Evolutionary conservation across 2,113 vertebrate genomes (phyloP).

Genomic region (Pholis gunnellus): DNA sequence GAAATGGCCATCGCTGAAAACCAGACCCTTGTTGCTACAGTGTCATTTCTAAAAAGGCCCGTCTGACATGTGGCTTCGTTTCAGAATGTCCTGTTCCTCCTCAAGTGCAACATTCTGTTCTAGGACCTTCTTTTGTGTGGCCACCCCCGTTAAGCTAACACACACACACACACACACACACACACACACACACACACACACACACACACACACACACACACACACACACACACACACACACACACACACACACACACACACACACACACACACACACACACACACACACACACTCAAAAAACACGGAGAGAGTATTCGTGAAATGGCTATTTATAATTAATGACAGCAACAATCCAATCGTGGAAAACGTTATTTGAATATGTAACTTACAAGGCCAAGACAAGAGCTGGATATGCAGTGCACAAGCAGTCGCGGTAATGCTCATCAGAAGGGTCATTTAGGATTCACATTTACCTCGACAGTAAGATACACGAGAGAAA

Average conservation of each 20-base stretch:
- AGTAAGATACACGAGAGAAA: conserved; percentile 20
- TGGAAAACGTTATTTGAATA: conserved; percentile 18
- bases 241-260: too few species aligned
- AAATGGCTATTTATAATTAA: conserved; percentile 14
- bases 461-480: conserved; percentile 13
- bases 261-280: not conserved
- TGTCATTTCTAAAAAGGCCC: conserved; percentile 30
- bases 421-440: conserved; percentile 13
- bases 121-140: conserved; percentile 29
- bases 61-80: conserved; percentile 14
- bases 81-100: conserved; percentile 65
- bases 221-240: too few species aligned
- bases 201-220: not conserved
- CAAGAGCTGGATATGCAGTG: not conserved
- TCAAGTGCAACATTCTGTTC: conserved; percentile 58
- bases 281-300: conserved; percentile 6
- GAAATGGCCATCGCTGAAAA: conserved; percentile 49
- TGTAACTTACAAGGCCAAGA: not conserved
- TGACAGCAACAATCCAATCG: not conserved
- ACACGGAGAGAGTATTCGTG: not conserved
- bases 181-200: conserved; percentile 15
- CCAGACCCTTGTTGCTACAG: conserved; percentile 32
- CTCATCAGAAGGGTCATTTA: not conserved
- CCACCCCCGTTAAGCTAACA: conserved; percentile 6
- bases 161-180: conserved; percentile 10